Evolutionary conservation across 2,113 vertebrate genomes (phyloP), one percentile per base, ranked within the genome.

Genomic region (Haliaeetus leucogaster): DNA sequence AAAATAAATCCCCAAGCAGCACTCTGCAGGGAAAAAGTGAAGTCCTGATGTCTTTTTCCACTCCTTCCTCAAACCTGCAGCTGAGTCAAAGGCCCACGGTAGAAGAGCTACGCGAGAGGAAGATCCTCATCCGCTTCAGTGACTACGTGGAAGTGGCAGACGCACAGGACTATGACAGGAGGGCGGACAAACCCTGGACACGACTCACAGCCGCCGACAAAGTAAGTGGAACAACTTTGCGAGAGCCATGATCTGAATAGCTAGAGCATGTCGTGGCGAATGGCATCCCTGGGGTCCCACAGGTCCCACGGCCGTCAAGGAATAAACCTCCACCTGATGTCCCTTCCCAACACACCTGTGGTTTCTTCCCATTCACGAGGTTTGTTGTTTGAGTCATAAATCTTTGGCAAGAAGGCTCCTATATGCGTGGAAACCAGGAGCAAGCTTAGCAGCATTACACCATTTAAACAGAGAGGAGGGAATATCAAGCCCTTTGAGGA

Each of bases 61-160:
- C 56, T 71, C 56, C 27, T 80, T 47, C 48, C 38, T 82, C 67
- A 66, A 77, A 74, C 56, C 62, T 83, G 25, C 97, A 99, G 99
- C 98, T 99, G 89, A 99, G 99, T 96, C 99, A 99, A 93, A 99
- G 99, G 97, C 99, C 99, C 83, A 99, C 99, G 0, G 99, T 99
- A 83, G 99, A 99, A 98, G 99, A 99, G 92, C 98, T 99, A 56
- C 98, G 99, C 63, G 99, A 99, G 94, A 99, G 99, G 91, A 99
- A 99, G 97, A 99, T 99, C 96, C 99, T 99, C 63, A 99, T 99
- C 97, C 99, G 98, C 86, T 99, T 99, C 98, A 99, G 99, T 8
- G 99, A 99, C 98, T 99, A 99, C 3, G 99, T 99, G 96, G 99
- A 99, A 89, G 99, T 99, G 97, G 99, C 99, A 1, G 99, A 99